Conservation (phyloP, 2,888 invertebrate genomes). For the Escarpia spicata region DNA sequence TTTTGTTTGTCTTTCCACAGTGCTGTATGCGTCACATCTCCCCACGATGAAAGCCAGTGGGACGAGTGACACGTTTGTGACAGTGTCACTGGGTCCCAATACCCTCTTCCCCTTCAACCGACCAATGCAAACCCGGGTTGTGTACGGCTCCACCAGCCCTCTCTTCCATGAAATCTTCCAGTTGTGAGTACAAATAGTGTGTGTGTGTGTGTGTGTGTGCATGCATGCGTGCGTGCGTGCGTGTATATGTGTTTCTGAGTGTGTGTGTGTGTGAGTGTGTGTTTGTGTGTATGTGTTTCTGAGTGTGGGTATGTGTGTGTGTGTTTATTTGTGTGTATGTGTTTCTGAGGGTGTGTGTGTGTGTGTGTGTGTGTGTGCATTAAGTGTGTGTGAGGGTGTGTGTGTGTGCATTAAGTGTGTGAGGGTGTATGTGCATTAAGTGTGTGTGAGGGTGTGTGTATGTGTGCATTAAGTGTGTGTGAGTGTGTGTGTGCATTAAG, state of each 20-base stretch:
- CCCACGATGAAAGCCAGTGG: constrained; percentile 54
- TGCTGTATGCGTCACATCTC: constrained; percentile 51
- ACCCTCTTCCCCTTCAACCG: constrained; percentile 46
- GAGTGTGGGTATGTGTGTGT: background rate
- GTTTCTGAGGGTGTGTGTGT: background rate
- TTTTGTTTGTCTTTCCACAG: constrained; percentile 43
- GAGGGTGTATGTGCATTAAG: background rate
- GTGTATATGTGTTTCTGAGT: no score
- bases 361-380: background rate
- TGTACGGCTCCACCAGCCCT: constrained; percentile 53
- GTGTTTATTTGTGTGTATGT: background rate
- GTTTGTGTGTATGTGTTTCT: background rate
- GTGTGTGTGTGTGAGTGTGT: background rate
- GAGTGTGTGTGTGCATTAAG: no score
- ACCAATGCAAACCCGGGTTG: constrained; percentile 47
- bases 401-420: no score
- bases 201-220: background rate
- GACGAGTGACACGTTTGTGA: constrained; percentile 56
- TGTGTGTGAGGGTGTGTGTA: background rate
- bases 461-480: background rate
- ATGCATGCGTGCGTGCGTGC: background rate
- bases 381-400: background rate
- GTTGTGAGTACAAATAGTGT: constrained; percentile 51
- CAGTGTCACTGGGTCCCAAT: constrained; percentile 52
- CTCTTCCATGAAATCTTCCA: constrained; percentile 55